Percentiles rank a stretch among this genome's conserved stretches.
These are phyloP conservation scores for Eupeodes luniger DNA, from an alignment of 2,888 invertebrate genomes.

Conservation along the genomic window DNA sequence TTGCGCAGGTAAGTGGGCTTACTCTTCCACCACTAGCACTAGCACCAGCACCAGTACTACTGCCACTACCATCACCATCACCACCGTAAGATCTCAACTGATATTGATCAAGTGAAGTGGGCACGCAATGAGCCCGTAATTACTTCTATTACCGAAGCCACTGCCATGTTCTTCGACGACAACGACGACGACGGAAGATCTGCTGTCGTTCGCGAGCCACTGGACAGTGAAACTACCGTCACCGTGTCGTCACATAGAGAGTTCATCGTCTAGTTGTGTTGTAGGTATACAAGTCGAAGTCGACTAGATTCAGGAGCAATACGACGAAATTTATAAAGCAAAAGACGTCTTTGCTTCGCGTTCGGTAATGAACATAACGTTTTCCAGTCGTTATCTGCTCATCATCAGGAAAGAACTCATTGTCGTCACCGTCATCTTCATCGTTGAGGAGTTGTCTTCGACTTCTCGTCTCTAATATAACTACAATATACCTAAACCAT, in stretches of 20 bases:
- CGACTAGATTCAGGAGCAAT: slow-evolving; percentile 32
- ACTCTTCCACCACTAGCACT: slow-evolving; percentile 54
- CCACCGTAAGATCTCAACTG: slow-evolving; percentile 70
- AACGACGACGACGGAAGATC: slow-evolving; percentile 36
- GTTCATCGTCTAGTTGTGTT: slow-evolving; percentile 61
- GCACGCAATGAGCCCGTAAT: slow-evolving; percentile 76
- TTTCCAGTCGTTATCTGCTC: slow-evolving; percentile 76
- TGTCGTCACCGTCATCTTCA: slow-evolving; percentile 76
- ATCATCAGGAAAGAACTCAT: slow-evolving; percentile 76
- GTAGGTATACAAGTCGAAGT: too few relatives aligned
- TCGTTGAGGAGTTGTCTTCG: slow-evolving; percentile 66
- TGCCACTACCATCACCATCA: slow-evolving; percentile 36
- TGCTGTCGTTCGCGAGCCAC: slow-evolving; percentile 75
- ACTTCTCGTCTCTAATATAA: slow-evolving; percentile 5
- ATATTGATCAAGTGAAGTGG: slow-evolving; percentile 76
- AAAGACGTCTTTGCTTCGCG: slow-evolving; percentile 55
- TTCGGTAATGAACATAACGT: slow-evolving; percentile 76
- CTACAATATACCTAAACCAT: neutral
- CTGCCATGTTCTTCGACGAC: slow-evolving; percentile 65
- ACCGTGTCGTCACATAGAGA: slow-evolving; percentile 63
- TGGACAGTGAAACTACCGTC: slow-evolving; percentile 77
- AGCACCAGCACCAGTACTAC: slow-evolving; percentile 48
- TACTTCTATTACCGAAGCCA: slow-evolving; percentile 75
- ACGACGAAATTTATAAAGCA: slow-evolving; percentile 5
- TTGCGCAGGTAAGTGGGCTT: slow-evolving; percentile 45